Evolutionary conservation across 2,888 invertebrate genomes (phyloP).

Genomic region (Pandemis cinnamomeana): DNA sequence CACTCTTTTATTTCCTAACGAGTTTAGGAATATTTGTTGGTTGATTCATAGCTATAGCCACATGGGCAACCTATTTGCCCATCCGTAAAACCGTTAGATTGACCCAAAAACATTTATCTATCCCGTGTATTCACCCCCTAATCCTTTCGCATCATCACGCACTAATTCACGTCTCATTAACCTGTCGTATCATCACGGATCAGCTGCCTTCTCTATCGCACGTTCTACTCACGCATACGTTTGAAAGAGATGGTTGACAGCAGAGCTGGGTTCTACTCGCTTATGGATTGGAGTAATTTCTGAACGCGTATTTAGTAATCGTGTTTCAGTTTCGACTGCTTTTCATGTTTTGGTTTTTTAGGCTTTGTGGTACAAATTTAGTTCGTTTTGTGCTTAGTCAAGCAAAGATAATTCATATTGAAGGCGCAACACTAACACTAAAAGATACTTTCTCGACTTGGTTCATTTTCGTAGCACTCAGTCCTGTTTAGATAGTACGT

Average conservation of each 20-base stretch:
- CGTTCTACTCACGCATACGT: not conserved
- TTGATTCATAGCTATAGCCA: not conserved
- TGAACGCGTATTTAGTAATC: conserved; percentile 16
- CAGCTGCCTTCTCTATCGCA: conserved; percentile 2
- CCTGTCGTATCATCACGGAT: conserved; percentile 22
- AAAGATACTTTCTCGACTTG: too few species aligned
- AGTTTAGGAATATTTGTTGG: too few species aligned
- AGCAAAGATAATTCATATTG: too few species aligned
- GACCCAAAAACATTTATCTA: conserved; percentile 8
- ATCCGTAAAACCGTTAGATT: not conserved
- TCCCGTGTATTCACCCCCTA: not conserved
- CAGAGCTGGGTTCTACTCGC: not conserved
- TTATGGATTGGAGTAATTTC: conserved; percentile 30
- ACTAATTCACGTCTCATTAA: conserved; percentile 27
- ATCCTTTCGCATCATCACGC: conserved; percentile 34
- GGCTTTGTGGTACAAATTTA: not conserved
- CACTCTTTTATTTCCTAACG: too few species aligned
- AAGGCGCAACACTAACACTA: too few species aligned
- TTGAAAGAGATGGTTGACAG: conserved; percentile 13
- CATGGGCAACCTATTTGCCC: not conserved
- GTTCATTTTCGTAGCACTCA: too few species aligned
- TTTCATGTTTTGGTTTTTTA: not conserved
- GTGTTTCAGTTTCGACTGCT: not conserved
- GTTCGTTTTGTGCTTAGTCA: too few species aligned
- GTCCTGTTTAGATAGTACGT: too few species aligned